Evolutionary conservation across 2,797 vertebrate species (phyloP).

Genomic region (Varecia variegata): DNA sequence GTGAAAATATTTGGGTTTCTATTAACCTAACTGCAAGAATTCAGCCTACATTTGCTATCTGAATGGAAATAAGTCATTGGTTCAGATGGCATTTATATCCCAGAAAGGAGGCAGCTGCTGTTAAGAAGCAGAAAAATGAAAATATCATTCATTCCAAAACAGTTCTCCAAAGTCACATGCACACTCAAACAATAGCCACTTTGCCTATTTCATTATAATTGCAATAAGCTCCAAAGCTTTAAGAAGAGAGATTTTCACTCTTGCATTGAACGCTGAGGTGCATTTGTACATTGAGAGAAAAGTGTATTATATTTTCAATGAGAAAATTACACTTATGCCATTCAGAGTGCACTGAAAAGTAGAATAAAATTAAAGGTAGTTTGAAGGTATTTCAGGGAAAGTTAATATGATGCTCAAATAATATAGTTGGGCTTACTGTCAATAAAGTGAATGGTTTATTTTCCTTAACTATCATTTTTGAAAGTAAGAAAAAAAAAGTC

Average conservation of each 20-base stretch:
- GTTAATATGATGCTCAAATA: slow-evolving; percentile 7
- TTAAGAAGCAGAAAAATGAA: slow-evolving; percentile 48
- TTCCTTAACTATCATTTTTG: slow-evolving; percentile 20
- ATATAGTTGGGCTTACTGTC: background rate
- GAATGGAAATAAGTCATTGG: slow-evolving; percentile 47
- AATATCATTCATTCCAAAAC: slow-evolving; percentile 42
- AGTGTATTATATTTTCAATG: slow-evolving; percentile 3
- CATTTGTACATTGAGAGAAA: slow-evolving; percentile 15
- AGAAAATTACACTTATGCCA: slow-evolving; percentile 41
- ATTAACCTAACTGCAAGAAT: slow-evolving; percentile 44
- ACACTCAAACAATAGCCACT: background rate
- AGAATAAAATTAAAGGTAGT: slow-evolving; percentile 40
- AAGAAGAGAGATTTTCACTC: background rate
- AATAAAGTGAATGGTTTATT: slow-evolving; percentile 33
- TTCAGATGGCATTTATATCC: slow-evolving; percentile 22
- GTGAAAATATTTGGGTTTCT: slow-evolving; percentile 63
- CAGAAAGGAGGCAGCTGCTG: slow-evolving; percentile 33
- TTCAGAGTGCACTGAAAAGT: slow-evolving; percentile 24
- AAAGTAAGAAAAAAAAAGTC: background rate
- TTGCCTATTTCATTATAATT: slow-evolving; percentile 54
- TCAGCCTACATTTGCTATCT: slow-evolving; percentile 48
- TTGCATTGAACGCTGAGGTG: background rate
- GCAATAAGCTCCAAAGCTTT: slow-evolving; percentile 18
- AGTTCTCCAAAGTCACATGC: slow-evolving; percentile 18
- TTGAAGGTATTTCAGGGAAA: slow-evolving; percentile 42